Evolutionary conservation across 2,797 vertebrate species (phyloP), one percentile per base, ranked within the genome.

Genomic region (Girardinus metallicus): DNA sequence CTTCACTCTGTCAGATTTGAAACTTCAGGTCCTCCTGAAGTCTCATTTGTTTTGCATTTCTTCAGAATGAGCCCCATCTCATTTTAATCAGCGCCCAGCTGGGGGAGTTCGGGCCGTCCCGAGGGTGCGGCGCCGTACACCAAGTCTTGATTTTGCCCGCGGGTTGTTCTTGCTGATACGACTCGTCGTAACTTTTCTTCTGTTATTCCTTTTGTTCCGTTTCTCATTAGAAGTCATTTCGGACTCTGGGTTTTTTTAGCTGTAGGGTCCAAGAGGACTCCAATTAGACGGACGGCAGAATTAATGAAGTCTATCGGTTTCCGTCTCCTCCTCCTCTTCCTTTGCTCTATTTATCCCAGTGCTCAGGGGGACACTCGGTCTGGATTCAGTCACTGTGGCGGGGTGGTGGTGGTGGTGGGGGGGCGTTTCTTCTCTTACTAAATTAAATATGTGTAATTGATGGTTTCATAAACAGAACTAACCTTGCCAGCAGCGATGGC

Each of bases 401-500:
- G 46, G 46, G 1, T 0, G 46, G 5, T 0, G 16, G 16, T 0
- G 15, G 46, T 1, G 16, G 5, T 1, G 1, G 5, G 15, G 18
- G 2, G 21, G 89, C 93, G 83, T 92, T 90, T 89, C 92, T 94
- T 88, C 88, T 93, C 93, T 92, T 91, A 88, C 93, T 91, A 95
- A 95, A 96, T 95, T 95, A 96, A 96, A 95, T 95, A 96, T 95
- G 92, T 94, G 94, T 94, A 96, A 96, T 96, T 95, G 94, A 94
- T 94, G 95, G 92, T 95, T 94, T 95, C 92, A 94, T 94, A 96
- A 94, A 96, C 95, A 96, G 93, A 91, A 87, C 89, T 95, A 94
- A 96, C 95, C 95, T 96, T 96, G 95, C 95, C 95, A 91, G 88
- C 79, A 94, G 96, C 95, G 62, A 93, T 80, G 18, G 6, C 68